A percentile compares a stretch with the other conserved stretches of the same genome.
Evolutionary conservation across 2,888 invertebrate genomes (phyloP).

Genomic region (Pachycephus smyrnensis): DNA sequence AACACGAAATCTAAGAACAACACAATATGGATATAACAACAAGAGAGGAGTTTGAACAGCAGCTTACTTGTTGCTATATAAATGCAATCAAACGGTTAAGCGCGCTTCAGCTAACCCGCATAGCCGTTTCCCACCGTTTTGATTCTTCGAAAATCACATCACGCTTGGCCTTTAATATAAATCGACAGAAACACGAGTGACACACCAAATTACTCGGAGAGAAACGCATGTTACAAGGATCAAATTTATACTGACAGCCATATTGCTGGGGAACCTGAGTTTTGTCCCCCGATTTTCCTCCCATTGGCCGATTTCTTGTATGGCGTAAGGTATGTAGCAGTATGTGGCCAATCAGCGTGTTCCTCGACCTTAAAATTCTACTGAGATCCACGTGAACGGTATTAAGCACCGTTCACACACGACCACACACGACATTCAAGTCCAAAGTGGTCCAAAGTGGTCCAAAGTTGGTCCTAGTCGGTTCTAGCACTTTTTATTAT

Average conservation of each 20-base stretch:
- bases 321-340: neutral
- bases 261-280: slow-evolving; percentile 88
- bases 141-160: slow-evolving; percentile 70
- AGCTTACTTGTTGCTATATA: slow-evolving; percentile 16
- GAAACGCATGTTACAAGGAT: slow-evolving; percentile 86
- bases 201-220: slow-evolving; percentile 79
- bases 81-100: slow-evolving; percentile 16
- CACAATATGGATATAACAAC: slow-evolving; percentile 35
- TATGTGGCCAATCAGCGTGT: slow-evolving; percentile 3
- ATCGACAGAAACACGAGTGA: slow-evolving; percentile 70
- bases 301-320: slow-evolving; percentile 71
- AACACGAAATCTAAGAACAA: slow-evolving; percentile 1
- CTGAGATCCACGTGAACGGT: neutral
- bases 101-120: slow-evolving; percentile 66
- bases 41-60: slow-evolving; percentile 21
- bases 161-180: slow-evolving; percentile 66
- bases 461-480: too few relatives aligned
- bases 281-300: slow-evolving; percentile 78
- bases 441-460: neutral
- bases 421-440: neutral
- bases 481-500: too few relatives aligned
- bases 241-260: slow-evolving; percentile 99
- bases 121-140: slow-evolving; percentile 71
- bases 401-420: neutral
- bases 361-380: neutral